Evolutionary conservation across 2,113 vertebrate genomes (phyloP).

Genomic region (Rutilus rutilus): DNA sequence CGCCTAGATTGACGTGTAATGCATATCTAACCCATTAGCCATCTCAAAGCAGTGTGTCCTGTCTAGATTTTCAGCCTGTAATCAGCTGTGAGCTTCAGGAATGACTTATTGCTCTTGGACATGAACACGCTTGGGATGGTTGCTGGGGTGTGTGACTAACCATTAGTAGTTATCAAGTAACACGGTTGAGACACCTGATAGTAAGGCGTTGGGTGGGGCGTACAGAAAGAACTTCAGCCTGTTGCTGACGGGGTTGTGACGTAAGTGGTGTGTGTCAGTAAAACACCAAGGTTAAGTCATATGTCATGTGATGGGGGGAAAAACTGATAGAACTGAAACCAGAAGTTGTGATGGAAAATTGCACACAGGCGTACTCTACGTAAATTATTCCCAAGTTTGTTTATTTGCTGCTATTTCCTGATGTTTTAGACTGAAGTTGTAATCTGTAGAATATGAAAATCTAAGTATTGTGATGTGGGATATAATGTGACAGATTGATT

Average conservation of each 20-base stretch:
- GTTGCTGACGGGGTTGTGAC: slow-evolving; percentile 34
- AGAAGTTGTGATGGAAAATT: neutral
- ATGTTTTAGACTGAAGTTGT: neutral
- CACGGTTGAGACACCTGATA: neutral
- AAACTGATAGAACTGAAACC: slow-evolving; percentile 37
- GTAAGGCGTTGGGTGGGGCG: neutral
- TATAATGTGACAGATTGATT: neutral
- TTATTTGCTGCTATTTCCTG: neutral
- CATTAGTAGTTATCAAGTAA: neutral
- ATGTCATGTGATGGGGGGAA: neutral
- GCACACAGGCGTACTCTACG: neutral
- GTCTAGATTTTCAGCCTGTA: neutral
- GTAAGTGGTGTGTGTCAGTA: neutral
- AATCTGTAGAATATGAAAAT: neutral
- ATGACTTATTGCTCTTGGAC: neutral
- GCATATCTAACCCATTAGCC: slow-evolving; percentile 18
- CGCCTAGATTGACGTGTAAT: neutral
- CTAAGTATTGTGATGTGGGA: neutral
- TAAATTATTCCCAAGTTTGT: neutral
- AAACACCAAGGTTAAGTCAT: neutral
- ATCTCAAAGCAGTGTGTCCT: neutral
- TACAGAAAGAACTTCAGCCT: neutral
- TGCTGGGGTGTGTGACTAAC: slow-evolving; percentile 27
- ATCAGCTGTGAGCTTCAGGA: neutral
- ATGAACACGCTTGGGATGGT: neutral